These are phyloP conservation scores for Acridotheres tristis DNA, from an alignment of 2,797 vertebrate genomes.

Conservation along the genomic window DNA sequence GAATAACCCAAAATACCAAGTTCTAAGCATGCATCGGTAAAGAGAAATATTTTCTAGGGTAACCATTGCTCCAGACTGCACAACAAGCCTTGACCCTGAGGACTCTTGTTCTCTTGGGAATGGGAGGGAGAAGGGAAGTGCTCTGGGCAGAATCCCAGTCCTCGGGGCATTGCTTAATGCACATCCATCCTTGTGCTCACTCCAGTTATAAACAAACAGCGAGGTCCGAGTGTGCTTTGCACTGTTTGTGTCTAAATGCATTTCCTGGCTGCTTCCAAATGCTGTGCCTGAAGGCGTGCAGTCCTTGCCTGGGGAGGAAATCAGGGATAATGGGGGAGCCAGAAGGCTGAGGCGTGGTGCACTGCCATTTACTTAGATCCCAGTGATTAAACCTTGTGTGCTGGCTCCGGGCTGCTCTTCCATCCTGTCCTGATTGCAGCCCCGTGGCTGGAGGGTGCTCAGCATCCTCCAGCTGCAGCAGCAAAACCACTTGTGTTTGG, in stretches of 20 bases:
- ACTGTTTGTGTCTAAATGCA: neutral
- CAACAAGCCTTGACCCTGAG: neutral
- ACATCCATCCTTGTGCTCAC: neutral
- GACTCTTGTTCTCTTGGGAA: neutral
- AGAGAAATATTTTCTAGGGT: neutral
- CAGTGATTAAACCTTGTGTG: neutral
- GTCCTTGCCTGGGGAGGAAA: neutral
- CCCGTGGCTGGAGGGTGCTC: neutral
- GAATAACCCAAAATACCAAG: neutral
- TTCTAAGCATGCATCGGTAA: neutral
- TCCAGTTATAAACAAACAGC: neutral
- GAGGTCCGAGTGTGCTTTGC: neutral
- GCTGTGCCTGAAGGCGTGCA: neutral
- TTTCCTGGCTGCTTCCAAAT: neutral
- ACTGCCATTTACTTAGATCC: neutral
- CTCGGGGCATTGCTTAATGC: neutral
- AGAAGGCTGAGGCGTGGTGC: neutral
- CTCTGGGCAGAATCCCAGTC: neutral
- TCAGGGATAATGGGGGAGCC: neutral
- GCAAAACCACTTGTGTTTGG: neutral
- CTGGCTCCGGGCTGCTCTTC: neutral
- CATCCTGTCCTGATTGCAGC: neutral
- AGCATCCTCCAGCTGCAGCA: slow-evolving; percentile 1
- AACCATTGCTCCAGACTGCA: neutral
- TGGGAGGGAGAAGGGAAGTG: neutral